These are phyloP conservation scores for Momotus momota DNA, from an alignment of 2,797 vertebrate genomes.

Conservation along the genomic window DNA sequence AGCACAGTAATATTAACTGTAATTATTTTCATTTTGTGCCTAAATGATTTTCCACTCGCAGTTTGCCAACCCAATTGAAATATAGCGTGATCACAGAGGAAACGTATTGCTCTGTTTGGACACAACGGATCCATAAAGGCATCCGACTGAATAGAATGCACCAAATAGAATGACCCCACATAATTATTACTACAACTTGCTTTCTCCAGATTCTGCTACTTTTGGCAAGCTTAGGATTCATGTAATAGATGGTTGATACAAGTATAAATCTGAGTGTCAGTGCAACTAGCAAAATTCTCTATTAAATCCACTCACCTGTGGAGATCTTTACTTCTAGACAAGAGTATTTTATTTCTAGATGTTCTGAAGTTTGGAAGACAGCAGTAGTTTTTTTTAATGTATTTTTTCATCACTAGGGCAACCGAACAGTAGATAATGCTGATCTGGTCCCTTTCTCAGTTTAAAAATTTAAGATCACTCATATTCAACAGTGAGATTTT, in stretches of 20 bases:
- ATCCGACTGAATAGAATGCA: neutral
- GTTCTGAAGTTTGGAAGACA: neutral
- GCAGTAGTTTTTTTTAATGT: neutral
- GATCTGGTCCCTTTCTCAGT: neutral
- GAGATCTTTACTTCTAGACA: neutral
- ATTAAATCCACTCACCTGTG: neutral
- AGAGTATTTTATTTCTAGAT: neutral
- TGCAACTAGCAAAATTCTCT: neutral
- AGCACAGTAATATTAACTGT: neutral
- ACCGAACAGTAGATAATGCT: neutral
- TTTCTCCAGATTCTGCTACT: neutral
- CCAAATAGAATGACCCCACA: rapidly evolving
- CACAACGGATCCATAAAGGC: neutral
- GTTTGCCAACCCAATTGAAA: neutral
- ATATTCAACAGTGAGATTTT: neutral
- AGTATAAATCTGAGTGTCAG: neutral
- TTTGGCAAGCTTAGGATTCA: neutral
- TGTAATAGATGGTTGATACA: neutral
- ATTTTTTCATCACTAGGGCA: neutral
- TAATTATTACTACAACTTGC: neutral
- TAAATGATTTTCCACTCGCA: neutral
- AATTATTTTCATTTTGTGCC: neutral
- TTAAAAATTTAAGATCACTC: neutral
- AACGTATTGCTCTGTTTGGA: neutral
- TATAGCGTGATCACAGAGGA: neutral